phyloP scores from a whole-genome alignment of 2,113 vertebrate species.

The Zosterops lateralis region DNA sequence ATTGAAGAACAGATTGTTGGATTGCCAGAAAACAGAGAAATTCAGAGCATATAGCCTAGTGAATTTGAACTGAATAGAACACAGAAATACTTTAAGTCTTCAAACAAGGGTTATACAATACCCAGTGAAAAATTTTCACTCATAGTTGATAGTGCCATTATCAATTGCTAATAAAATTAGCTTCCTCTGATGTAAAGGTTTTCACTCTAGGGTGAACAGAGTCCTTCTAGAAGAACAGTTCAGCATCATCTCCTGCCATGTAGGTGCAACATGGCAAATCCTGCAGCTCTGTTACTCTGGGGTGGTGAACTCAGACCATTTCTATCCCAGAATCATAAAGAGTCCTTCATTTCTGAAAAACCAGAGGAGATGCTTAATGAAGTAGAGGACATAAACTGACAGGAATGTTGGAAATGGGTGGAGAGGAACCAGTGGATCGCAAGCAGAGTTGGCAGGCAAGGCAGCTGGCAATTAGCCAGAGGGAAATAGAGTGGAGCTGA shows the following conservation, averaged over 20 bases:
- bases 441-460: slow-evolving; percentile 64
- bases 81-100: not conserved
- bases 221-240: not conserved
- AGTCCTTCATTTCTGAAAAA: slow-evolving; percentile 42
- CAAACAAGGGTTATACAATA: not conserved
- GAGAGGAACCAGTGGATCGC: slow-evolving; percentile 45
- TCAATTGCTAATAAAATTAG: not conserved
- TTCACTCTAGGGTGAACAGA: not conserved
- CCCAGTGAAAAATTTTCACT: not conserved
- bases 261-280: not conserved
- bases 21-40: not conserved
- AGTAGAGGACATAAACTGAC: slow-evolving; percentile 56
- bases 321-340: not conserved
- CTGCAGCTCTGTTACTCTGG: not conserved
- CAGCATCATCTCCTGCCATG: not conserved
- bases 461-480: slow-evolving; percentile 45
- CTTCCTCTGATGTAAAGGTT: not conserved
- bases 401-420: slow-evolving; percentile 50
- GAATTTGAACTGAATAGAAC: not conserved
- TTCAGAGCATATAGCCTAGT: not conserved
- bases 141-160: not conserved
- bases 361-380: slow-evolving; percentile 63
- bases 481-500: slow-evolving; percentile 57
- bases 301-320: not conserved
- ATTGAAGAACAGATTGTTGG: not conserved